Evolutionary conservation across 2,113 vertebrate genomes (phyloP), one percentile per base, ranked within the genome.

Genomic region (Pseudopipra pipra): DNA sequence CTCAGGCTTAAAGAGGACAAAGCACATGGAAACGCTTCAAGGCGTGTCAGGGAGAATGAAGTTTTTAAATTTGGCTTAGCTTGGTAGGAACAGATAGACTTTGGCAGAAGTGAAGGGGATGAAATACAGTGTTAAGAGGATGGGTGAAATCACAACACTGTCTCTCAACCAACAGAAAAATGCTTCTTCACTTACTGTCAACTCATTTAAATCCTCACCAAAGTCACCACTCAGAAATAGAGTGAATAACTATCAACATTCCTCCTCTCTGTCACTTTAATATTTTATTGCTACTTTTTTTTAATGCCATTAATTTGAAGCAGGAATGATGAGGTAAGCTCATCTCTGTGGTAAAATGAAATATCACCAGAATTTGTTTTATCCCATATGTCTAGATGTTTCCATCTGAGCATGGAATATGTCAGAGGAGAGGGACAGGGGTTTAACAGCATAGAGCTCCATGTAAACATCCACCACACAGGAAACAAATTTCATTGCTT

Each of bases 11-110:
- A 79, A 89, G 1, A 30, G 43, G 43, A 90, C 22, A 3, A 16
- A 94, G 75, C 93, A 96, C 78, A 90, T 84, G 90, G 93, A 90
- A 96, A 63, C 52, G 52, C 66, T 96, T 96, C 90, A 85, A 35
- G 37, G 58, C 0, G 0, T 0, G 0, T 33, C 49, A 66, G 33
- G 19, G 71, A 94, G 84, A 88, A 85, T 2, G 20, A 86, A 79
- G 51, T 55, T 88, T 96, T 78, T 51, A 83, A 65, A 55, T 24
- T 83, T 65, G 77, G 47, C 75, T 65, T 78, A 67, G 27, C 51
- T 93, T 63, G 35, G 59, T 86, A 71, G 67, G 51, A 44, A 87
- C 82, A 74, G 39, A 77, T 35, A 49, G 19, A 58, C 43, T 93
- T 66, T 77, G 75, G 71, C 59, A 85, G 65, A 80, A 86, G n/a